Evolutionary conservation across 2,888 invertebrate genomes (phyloP).

Genomic region (Urechis unicinctus): DNA sequence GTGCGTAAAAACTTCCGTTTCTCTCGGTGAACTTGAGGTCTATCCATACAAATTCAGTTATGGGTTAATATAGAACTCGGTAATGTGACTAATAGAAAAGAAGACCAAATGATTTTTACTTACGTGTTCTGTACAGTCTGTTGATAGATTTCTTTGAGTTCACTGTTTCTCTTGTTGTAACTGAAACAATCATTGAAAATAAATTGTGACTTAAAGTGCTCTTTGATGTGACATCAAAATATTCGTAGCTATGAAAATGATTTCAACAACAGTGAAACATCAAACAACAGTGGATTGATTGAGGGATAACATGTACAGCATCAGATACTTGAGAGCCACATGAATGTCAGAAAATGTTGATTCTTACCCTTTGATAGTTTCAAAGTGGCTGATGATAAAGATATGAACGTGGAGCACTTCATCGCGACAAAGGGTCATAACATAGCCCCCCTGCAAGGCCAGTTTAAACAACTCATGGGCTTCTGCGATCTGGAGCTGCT

Average conservation of each 20-base stretch:
- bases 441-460: conserved; percentile 89
- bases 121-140: conserved; percentile 82
- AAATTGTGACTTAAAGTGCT: no score
- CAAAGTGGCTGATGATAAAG: conserved; percentile 87
- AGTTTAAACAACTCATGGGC: conserved; percentile 76
- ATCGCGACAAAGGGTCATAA: conserved; percentile 88
- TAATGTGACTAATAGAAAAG: background rate
- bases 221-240: background rate
- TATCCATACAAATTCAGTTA: conserved; percentile 25
- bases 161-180: conserved; percentile 68
- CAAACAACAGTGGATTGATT: background rate
- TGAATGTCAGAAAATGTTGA: background rate
- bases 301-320: no score
- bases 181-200: conserved; percentile 24
- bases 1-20: conserved; percentile 91
- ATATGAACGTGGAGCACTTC: conserved; percentile 94
- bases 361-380: conserved; percentile 76
- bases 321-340: no score
- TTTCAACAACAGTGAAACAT: background rate
- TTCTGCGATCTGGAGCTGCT: conserved; percentile 62
- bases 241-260: background rate
- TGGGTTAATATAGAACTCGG: background rate
- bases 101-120: conserved; percentile 26
- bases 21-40: conserved; percentile 84
- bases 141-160: conserved; percentile 91